These are phyloP conservation scores for Polypedilum pembai DNA, from an alignment of 1,140 invertebrate species.

Conservation along the genomic window DNA sequence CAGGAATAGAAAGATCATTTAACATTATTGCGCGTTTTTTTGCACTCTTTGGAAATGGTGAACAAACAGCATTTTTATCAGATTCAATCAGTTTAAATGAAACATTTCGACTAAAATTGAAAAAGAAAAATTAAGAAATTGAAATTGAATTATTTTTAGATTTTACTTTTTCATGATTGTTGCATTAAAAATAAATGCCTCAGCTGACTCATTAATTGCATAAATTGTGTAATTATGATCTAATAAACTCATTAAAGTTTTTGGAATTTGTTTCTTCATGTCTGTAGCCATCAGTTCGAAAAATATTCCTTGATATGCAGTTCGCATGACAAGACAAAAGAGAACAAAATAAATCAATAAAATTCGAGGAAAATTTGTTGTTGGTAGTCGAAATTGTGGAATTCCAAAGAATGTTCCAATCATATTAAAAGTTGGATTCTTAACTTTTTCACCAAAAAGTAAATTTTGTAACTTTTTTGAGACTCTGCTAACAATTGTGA, in stretches of 20 bases:
- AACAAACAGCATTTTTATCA: no score
- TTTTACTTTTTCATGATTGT: no score
- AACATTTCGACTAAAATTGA: no score
- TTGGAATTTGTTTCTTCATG: neutral
- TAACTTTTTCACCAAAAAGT: neutral
- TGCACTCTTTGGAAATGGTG: no score
- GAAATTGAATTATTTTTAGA: no score
- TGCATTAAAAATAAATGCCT: no score
- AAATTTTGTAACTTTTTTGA: neutral
- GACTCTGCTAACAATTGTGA: neutral
- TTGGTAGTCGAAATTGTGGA: neutral
- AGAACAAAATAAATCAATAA: neutral
- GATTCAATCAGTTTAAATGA: no score
- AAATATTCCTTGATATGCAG: neutral
- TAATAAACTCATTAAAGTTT: neutral
- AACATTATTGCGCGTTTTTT: no score
- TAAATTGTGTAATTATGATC: no score
- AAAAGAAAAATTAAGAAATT: no score
- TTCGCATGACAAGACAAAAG: neutral
- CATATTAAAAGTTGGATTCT: neutral
- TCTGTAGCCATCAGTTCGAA: neutral
- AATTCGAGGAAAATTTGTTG: neutral
- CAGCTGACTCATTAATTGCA: no score
- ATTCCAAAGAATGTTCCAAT: neutral
- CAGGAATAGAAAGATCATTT: no score